Base-by-base conservation (phyloP, 2,888 invertebrate genomes). In the Aphodius sticticus region DNA sequence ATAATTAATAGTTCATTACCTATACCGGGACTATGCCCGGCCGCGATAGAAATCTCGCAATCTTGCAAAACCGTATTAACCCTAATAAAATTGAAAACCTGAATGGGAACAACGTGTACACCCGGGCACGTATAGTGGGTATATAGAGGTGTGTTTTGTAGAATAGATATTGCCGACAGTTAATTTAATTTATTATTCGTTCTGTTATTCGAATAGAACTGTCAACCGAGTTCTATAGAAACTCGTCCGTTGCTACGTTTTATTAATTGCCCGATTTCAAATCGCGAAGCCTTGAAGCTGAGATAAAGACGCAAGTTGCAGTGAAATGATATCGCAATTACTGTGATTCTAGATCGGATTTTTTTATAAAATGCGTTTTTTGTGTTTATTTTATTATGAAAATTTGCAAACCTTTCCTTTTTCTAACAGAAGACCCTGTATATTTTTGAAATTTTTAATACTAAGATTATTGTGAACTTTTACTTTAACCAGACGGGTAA, bases 1-100 rank as follows among this genome's bases (percentile, higher is more conserved):
- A 53, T 53, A 53, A 53, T 53, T 53, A 53, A 53, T 53, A 53
- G 53, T 53, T 53, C 53, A 53, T 53, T 53, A 53, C 53, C 53
- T 12, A n/a, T n/a, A 53, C 53, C 53, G 53, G 53, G 53, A 53
- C 9, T 53, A 53, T 7, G 9, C 9, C 53, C 9, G 9, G 53
- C 53, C 53, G 53, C 53, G 53, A 53, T 53, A 53, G 53, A 53
- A 53, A 53, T 53, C 53, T 53, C 2, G 53, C 53, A 53, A 53
- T 53, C 53, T 53, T 53, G 53, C 53, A 53, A 53, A 53, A 53
- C 53, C 53, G 53, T 53, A 53, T 53, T 53, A 53, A 53, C 53
- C 53, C 53, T 53, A 53, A 53, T 53, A 53, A 53, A 53, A 53
- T 53, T 53, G 53, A 53, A 53, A 53, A 53, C 53, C 53, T 53